A percentile compares a stretch with the other conserved stretches of the same genome.
These are phyloP conservation scores for Diplosoma virens DNA, from an alignment of 23 tunicate species.

Conservation along the genomic window DNA sequence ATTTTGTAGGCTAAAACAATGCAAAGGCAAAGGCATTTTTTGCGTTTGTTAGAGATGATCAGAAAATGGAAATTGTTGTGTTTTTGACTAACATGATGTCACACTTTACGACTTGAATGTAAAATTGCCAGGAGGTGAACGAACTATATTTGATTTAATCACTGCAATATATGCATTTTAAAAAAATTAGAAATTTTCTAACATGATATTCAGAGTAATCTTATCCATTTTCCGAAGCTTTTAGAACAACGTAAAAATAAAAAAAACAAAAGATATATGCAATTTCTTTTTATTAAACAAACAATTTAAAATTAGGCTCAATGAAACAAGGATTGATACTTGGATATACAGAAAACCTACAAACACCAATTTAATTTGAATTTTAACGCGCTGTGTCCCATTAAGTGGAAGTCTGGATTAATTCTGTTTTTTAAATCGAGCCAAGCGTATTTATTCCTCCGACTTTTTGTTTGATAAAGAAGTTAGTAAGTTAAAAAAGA, in stretches of 20 bases:
- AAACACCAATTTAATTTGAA: no score
- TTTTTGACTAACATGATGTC: constrained; percentile 26
- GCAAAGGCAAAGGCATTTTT: constrained; percentile 17
- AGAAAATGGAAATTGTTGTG: constrained; percentile 19
- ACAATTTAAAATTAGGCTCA: no score
- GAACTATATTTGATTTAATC: no score
- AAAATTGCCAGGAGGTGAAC: constrained; percentile 13
- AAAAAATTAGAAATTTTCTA: constrained; percentile 7
- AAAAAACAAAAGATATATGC: constrained; percentile 4
- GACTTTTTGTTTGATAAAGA: no score
- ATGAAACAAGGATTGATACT: no score
- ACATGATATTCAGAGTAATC: neutral
- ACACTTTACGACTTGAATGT: constrained; percentile 18
- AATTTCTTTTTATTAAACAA: no score
- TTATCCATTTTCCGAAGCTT: constrained; percentile 12
- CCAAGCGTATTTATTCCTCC: no score
- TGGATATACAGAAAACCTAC: no score
- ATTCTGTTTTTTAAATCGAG: no score
- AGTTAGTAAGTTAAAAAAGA: no score
- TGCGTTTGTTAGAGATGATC: constrained; percentile 20
- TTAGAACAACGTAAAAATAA: constrained; percentile 10
- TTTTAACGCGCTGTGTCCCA: no score
- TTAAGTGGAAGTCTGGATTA: no score
- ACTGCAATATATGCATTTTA: constrained; percentile 1
- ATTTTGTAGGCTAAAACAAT: constrained; percentile 9